Evolutionary conservation across 2,797 vertebrate genomes (phyloP).

Genomic region (Tragelaphus eurycerus): DNA sequence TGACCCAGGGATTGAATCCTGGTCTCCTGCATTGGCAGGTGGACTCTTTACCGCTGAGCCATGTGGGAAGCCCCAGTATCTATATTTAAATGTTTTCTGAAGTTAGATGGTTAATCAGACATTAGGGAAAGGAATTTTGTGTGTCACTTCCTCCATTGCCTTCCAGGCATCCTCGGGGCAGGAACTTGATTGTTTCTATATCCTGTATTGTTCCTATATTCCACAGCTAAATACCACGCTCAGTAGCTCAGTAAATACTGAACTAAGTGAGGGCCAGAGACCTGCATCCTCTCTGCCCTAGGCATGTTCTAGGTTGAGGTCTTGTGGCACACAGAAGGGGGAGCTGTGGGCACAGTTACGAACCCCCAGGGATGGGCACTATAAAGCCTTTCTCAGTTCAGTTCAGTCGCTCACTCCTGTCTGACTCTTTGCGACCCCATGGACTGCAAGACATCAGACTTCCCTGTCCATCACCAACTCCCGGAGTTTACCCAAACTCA

Average conservation of each 20-base stretch:
- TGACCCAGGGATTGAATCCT: not conserved
- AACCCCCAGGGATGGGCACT: not conserved
- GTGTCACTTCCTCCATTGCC: not conserved
- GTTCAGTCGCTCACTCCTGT: not conserved
- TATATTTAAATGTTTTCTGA: not conserved
- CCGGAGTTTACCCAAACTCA: not conserved
- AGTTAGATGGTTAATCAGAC: not conserved
- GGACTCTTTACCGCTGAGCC: not conserved
- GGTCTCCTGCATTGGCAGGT: not conserved
- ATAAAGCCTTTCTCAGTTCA: not conserved
- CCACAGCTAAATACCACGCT: not conserved
- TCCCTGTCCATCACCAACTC: not conserved
- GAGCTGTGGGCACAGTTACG: not conserved
- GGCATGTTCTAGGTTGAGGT: not conserved
- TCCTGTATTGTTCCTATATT: not conserved
- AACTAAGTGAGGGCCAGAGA: not conserved
- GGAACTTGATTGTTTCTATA: not conserved
- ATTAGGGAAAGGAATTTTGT: not conserved
- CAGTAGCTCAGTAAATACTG: not conserved
- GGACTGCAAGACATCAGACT: not conserved
- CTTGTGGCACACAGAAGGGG: not conserved
- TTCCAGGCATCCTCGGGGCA: not conserved
- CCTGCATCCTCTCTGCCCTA: no score
- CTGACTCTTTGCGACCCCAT: fast-evolving
- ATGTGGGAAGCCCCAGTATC: not conserved